Conservation (phyloP, 2,888 invertebrate genomes). For the Conus canariensis region DNA sequence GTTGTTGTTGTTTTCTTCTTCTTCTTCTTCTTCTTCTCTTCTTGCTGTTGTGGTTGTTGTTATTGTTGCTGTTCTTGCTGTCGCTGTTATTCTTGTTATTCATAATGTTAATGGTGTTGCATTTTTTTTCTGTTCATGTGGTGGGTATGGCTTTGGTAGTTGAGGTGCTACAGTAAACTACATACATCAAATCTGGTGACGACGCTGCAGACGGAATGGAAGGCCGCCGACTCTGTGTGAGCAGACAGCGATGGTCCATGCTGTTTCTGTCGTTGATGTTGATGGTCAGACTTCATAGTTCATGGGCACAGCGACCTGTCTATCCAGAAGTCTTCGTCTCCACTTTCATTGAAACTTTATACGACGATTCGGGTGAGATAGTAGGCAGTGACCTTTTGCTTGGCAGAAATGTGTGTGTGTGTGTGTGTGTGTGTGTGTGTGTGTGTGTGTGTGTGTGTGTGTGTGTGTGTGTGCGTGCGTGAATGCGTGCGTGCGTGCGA, state of each 20-base stretch:
- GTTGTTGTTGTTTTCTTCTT: too few species aligned
- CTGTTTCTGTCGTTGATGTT: neutral
- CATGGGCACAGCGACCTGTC: neutral
- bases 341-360: slow-evolving; percentile 32
- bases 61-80: too few species aligned
- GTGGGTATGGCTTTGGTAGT: too few species aligned
- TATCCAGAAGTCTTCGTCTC: slow-evolving; percentile 1
- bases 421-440: neutral
- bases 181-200: too few species aligned
- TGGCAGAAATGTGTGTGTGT: neutral
- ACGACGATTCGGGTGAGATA: slow-evolving; percentile 41
- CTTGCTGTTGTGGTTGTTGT: too few species aligned
- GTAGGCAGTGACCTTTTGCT: neutral
- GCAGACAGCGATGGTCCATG: neutral
- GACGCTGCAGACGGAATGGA: neutral
- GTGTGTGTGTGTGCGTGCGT: too few species aligned
- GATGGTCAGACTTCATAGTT: neutral
- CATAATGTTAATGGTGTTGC: too few species aligned
- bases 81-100: too few species aligned
- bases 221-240: neutral
- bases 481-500: fast-evolving
- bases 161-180: too few species aligned
- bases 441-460: too few species aligned
- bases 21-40: too few species aligned
- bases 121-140: too few species aligned